Conservation (phyloP, 2,888 invertebrate genomes). For the Caenorhabditis japonica region DNA sequence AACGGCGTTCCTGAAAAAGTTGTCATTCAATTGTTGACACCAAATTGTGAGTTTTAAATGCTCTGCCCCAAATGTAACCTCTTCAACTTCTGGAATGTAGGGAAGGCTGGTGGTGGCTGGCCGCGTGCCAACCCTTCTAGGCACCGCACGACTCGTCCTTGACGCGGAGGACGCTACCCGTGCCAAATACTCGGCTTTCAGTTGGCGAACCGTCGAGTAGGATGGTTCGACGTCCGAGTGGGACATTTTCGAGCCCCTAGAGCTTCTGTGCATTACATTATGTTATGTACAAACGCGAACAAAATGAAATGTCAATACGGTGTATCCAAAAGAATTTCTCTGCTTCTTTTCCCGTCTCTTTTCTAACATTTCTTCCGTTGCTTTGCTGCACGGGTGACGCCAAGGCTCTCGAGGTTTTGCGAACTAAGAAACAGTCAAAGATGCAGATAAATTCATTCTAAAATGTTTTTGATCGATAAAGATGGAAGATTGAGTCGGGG, state of each 20-base stretch:
- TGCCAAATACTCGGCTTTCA: constrained; percentile 60
- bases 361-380: no score
- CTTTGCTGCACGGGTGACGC: no score
- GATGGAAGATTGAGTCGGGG: no score
- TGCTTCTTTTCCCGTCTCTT: no score
- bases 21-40: background rate
- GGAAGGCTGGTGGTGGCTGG: constrained; percentile 62
- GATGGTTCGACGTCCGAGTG: constrained; percentile 43
- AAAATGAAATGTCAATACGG: no score
- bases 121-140: constrained; percentile 48
- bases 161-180: constrained; percentile 52
- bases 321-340: no score
- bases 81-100: constrained; percentile 68
- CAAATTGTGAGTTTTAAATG: background rate
- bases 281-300: no score
- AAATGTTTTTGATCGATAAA: no score
- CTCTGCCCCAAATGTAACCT: constrained; percentile 27
- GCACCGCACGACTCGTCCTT: constrained; percentile 12
- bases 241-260: constrained; percentile 1
- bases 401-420: no score
- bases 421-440: no score
- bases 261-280: no score
- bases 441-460: no score
- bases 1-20: constrained; percentile 58
- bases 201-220: constrained; percentile 58